Evolutionary conservation across 2,888 invertebrate genomes (phyloP), one percentile per base, ranked within the genome.

Genomic region (Tipula helvola): DNA sequence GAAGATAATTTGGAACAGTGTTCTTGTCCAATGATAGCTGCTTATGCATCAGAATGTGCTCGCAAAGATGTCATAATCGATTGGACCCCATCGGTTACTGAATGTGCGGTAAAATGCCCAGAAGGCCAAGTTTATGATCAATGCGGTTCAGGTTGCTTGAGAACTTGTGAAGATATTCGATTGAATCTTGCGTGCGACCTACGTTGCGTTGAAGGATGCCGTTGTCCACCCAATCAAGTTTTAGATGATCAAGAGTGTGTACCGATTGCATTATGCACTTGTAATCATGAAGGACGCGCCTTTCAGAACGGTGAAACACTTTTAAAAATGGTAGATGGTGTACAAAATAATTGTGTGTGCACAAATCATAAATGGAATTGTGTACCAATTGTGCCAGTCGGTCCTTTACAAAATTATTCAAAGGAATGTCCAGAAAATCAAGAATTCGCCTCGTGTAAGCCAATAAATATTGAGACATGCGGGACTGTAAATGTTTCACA

Each of bases 191-290:
- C 89, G 2, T 91, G 91, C 87, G 88, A 89, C 2, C 88, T 89
- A 2, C 89, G 90, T 86, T 98, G 97, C 89, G 96, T 97, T 0
- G 97, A 97, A 90, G 98, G 98, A 0, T 98, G 98, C 91, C 96
- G 96, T 87, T 98, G 98, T 90, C 96, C 96, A 0, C 92, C 93
- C 28, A 97, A 97, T 85, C 93, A 95, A 92, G 93, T 95, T 0
- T 90, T 97, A 83, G 94, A 96, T 89, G 93, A 94, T 4, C 93
- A 93, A 86, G 93, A 95, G 86, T 98, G 98, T 90, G 94, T 97
- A 47, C 95, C 95, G 0, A 93, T 95, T 28, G 94, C 94, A 0
- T 92, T 94, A 87, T 98, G 98, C 89, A 95, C 96, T 0, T 98
- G 98, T 90, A 92, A 92, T 87, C 93, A 95, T 89, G 95, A 95